A percentile compares a stretch with the other conserved stretches of the same genome.
Evolutionary conservation across 2,888 invertebrate genomes (phyloP).

Genomic region (Actias luna): DNA sequence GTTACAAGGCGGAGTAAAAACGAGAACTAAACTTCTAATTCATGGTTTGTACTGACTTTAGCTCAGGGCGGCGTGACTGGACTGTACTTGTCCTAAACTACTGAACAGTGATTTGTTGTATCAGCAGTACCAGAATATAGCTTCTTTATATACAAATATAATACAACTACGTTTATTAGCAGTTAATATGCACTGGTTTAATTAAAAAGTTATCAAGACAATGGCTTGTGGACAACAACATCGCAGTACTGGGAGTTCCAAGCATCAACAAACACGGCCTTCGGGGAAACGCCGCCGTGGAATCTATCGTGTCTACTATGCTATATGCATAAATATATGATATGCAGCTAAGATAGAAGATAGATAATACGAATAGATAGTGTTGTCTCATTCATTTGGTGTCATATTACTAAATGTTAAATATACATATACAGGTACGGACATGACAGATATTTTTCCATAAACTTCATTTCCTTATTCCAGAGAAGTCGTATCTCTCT

Average conservation of each 20-base stretch:
- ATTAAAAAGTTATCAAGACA: constrained; percentile 16
- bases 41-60: too few species aligned
- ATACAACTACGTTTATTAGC: not conserved
- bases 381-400: not conserved
- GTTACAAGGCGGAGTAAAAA: too few species aligned
- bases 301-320: constrained; percentile 23
- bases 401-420: too few species aligned
- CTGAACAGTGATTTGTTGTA: not conserved
- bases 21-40: too few species aligned
- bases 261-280: constrained; percentile 24
- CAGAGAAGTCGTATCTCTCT: too few species aligned
- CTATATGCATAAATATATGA: not conserved
- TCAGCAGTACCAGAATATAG: not conserved
- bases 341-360: not conserved
- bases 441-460: too few species aligned
- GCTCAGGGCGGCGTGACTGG: too few species aligned
- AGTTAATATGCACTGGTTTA: not conserved
- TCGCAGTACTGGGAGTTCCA: constrained; percentile 26
- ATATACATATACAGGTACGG: too few species aligned
- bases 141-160: not conserved
- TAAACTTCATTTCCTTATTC: too few species aligned
- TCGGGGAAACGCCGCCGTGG: constrained; percentile 25
- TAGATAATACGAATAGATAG: not conserved
- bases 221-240: constrained; percentile 17
- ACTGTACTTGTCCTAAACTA: too few species aligned